Evolutionary conservation across 2,113 vertebrate species (phyloP), one percentile per base, ranked within the genome.

Genomic region (Oreochromis niloticus): DNA sequence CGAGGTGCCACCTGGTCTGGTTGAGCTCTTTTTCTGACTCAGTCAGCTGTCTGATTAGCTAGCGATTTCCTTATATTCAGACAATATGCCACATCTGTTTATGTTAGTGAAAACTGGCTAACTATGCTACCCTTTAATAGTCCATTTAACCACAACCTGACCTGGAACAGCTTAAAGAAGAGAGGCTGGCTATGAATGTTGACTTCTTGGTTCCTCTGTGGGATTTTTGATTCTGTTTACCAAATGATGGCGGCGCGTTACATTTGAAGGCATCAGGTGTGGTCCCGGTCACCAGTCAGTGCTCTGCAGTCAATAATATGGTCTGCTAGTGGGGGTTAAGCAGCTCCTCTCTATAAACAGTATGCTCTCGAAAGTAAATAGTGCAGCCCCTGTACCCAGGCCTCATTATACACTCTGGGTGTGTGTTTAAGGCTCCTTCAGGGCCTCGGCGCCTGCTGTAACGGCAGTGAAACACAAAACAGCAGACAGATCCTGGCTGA

Each of bases 351-450:
- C 82, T 84, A 85, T 88, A 91, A 93, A 91, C 90, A 88, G 43
- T 85, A 48, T 59, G 24, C 43, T 83, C 71, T 83, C 55, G 6
- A 82, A 87, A 85, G 85, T 84, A 89, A 91, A 92, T 50, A 92
- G 57, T 14, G 87, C 59, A 46, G 84, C 71, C 84, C 59, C 81
- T 83, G 24, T 78, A 85, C 83, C 61, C 88, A 81, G 90, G 7
- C 48, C 86, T 90, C 89, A 89, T 90, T 90, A 90, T 87, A 83
- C 71, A 90, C 87, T 81, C 87, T 17, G 85, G 46, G 24, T 87
- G 86, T 91, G 88, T 91, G 88, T 68, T 86, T 59, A 87, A 85
- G 48, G 79, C 84, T 87, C 82, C 86, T 88, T 36, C 78, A 34
- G 88, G 54, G 71, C 79, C 81, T 66, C 13, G 3, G 81, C 8